phyloP scores from a whole-genome alignment of 2,113 vertebrate species.

The Sminthopsis crassicaudata region DNA sequence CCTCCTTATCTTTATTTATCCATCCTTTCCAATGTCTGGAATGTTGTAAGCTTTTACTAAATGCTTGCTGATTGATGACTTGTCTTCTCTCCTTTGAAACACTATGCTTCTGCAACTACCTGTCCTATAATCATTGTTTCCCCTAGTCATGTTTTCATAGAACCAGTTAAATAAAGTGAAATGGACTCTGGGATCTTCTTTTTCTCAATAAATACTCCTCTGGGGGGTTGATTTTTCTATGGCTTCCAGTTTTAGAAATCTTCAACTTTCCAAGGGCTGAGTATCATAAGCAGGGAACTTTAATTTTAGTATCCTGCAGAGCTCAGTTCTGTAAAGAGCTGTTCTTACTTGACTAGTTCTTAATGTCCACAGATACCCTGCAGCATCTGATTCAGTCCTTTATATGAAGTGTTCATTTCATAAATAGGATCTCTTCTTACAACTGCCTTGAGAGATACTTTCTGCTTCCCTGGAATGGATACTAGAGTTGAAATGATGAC shows the following conservation, averaged over 20 bases:
- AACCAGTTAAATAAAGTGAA: neutral
- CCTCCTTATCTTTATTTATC: neutral
- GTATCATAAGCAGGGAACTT: neutral
- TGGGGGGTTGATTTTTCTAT: neutral
- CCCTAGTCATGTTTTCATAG: neutral
- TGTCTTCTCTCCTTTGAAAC: neutral
- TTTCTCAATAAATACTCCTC: neutral
- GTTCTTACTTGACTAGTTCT: neutral
- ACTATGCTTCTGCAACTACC: neutral
- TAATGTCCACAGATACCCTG: neutral
- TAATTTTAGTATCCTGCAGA: neutral
- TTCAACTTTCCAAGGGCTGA: neutral
- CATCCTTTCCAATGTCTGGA: neutral
- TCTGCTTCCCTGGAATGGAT: neutral
- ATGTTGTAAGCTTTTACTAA: neutral
- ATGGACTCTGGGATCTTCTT: neutral
- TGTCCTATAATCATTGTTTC: neutral
- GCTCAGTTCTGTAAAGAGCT: slow-evolving; percentile 27
- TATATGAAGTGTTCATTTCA: neutral
- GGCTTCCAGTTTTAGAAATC: neutral
- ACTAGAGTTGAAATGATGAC: neutral
- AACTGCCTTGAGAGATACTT: neutral
- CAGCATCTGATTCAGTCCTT: neutral
- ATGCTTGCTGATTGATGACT: neutral
- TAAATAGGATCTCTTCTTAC: neutral